Percentiles rank a stretch among this genome's conserved stretches.
Evolutionary conservation across 2,888 invertebrate genomes (phyloP).

Genomic region (Sympetrum striolatum): DNA sequence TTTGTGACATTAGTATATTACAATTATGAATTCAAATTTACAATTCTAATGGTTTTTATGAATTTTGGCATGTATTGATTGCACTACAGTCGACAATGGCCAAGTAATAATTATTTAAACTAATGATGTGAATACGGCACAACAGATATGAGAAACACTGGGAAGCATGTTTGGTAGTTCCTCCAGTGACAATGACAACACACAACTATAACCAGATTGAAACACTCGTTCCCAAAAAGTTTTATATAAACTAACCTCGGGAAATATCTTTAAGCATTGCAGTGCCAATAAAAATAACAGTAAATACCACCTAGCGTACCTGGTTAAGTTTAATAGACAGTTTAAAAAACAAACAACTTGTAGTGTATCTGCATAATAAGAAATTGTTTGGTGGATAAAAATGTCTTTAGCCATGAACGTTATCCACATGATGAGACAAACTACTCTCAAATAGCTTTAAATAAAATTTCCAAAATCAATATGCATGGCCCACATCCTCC

Average conservation of each 20-base stretch:
- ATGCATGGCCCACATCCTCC: not conserved
- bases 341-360: not conserved
- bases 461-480: conserved; percentile 1
- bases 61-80: conserved; percentile 12
- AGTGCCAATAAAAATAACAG: not conserved
- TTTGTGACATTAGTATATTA: conserved; percentile 38
- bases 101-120: not conserved
- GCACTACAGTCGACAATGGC: conserved; percentile 3
- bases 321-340: not conserved
- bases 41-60: not conserved
- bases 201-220: not conserved
- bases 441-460: not conserved
- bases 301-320: not conserved
- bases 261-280: not conserved
- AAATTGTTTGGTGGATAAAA: not conserved
- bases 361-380: not conserved
- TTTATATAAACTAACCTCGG: not conserved
- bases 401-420: not conserved
- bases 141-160: not conserved
- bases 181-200: conserved; percentile 10
- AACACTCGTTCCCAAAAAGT: not conserved
- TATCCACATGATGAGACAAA: not conserved
- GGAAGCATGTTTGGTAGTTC: not conserved
- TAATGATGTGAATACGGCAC: not conserved
- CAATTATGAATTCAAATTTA: conserved; percentile 18